phyloP scores from a whole-genome alignment of 2,113 vertebrate genomes.

The Oryctolagus cuniculus region mOryCun1.1 NC_091445.1:7410001-7410500 shows the following conservation, averaged over 20 bases:
- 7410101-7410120: background rate
- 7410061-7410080: background rate
- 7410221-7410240: background rate
- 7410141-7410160: background rate
- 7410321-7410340: background rate
- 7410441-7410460: background rate
- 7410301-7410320: background rate
- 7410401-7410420: background rate
- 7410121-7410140: background rate
- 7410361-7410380: background rate
- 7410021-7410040: background rate
- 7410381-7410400: background rate
- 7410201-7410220: background rate
- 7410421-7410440: background rate
- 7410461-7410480: background rate
- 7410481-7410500: rapidly evolving
- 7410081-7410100: background rate
- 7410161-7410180: background rate
- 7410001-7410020: background rate
- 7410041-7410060: background rate
- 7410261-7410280: background rate
- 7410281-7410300: too few relatives aligned
- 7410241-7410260: background rate
- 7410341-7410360: background rate
- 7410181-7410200: background rate